Evolutionary conservation across 2,888 invertebrate genomes (phyloP).

Genomic region (Anarsia innoxiella): DNA sequence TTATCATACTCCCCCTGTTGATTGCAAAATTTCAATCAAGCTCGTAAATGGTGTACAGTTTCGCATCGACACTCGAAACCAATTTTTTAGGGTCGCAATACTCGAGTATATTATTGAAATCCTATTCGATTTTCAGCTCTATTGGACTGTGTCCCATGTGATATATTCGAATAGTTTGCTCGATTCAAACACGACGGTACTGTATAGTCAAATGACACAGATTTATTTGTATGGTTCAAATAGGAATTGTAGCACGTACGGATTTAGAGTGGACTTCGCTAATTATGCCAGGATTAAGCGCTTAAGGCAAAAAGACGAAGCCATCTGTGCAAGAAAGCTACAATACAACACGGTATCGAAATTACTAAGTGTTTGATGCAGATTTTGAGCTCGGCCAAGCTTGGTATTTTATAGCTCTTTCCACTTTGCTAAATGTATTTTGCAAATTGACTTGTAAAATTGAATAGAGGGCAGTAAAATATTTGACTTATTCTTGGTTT

Average conservation of each 20-base stretch:
- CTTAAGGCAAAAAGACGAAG: conserved; percentile 38
- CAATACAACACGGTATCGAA: conserved; percentile 18
- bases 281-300: conserved; percentile 56
- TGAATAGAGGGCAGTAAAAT: no score
- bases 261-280: conserved; percentile 50
- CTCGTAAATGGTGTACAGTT: conserved; percentile 69
- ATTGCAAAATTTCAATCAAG: conserved; percentile 75
- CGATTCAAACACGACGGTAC: conserved; percentile 40
- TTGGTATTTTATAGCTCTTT: conserved; percentile 24
- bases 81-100: conserved; percentile 63
- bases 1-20: conserved; percentile 70
- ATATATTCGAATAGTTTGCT: conserved; percentile 27
- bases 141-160: conserved; percentile 25
- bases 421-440: conserved; percentile 22
- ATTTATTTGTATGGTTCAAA: conserved; percentile 69
- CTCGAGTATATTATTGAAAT: conserved; percentile 23
- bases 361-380: conserved; percentile 23
- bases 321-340: conserved; percentile 39
- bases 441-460: conserved; percentile 9
- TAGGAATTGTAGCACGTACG: conserved; percentile 48
- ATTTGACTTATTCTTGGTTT: no score
- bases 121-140: conserved; percentile 30
- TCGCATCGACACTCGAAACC: conserved; percentile 67
- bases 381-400: conserved; percentile 20
- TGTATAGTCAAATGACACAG: conserved; percentile 60